These are phyloP conservation scores for Eristalis arbustorum DNA, from an alignment of 2,888 invertebrate species.

Conservation along the genomic window DNA sequence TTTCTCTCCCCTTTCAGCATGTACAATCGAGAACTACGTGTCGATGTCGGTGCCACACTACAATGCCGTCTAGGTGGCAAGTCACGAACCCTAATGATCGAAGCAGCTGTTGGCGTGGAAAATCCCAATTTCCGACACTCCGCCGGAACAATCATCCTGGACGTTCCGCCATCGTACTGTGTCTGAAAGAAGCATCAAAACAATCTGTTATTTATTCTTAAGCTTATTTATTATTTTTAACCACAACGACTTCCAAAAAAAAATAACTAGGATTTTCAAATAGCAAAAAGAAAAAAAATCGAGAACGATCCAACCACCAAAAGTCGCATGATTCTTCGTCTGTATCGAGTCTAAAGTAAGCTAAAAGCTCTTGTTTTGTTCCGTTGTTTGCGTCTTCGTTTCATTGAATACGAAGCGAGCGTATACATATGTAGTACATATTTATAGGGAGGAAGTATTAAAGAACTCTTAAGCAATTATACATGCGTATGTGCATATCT, in stretches of 20 bases:
- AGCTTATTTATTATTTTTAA: slow-evolving; percentile 54
- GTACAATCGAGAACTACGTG: slow-evolving; percentile 86
- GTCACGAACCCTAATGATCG: slow-evolving; percentile 80
- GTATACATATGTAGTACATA: not conserved
- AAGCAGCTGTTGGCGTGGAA: slow-evolving; percentile 78
- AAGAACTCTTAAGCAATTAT: slow-evolving; percentile 33
- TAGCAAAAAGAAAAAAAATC: not conserved
- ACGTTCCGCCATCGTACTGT: slow-evolving; percentile 79
- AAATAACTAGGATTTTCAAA: not conserved
- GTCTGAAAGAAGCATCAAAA: slow-evolving; percentile 71
- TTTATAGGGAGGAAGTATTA: slow-evolving; percentile 31
- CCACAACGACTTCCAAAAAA: slow-evolving; percentile 28
- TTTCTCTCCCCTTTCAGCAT: slow-evolving; percentile 81
- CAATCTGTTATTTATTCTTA: slow-evolving; percentile 62
- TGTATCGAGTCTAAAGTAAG: slow-evolving; percentile 25
- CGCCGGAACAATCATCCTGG: slow-evolving; percentile 78
- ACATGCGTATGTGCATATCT: not conserved
- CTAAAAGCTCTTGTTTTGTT: slow-evolving; percentile 47
- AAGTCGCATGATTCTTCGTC: slow-evolving; percentile 1
- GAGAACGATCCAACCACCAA: slow-evolving; percentile 10
- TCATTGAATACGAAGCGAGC: slow-evolving; percentile 27
- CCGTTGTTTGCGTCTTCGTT: slow-evolving; percentile 36
- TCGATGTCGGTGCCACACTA: slow-evolving; percentile 87
- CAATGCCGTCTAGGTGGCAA: slow-evolving; percentile 93
- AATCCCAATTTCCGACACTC: slow-evolving; percentile 78